Evolutionary conservation across 2,888 invertebrate genomes (phyloP), one percentile per base, ranked within the genome.

Genomic region (Habroteleia sp.): DNA sequence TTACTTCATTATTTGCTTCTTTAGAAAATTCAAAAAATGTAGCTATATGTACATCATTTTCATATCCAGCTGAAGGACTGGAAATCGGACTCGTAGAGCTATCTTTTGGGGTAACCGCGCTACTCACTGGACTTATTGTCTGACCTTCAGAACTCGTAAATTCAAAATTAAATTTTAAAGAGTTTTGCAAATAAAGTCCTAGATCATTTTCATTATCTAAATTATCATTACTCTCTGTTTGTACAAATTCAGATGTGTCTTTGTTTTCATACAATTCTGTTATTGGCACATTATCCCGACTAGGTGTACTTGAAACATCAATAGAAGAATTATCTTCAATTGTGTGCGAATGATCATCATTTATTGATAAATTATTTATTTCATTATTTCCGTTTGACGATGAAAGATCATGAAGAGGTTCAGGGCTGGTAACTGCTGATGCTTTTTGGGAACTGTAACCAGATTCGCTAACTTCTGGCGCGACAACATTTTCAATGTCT

Each of bases 401-500:
- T 5, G 48, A 50, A 23, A 79, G 74, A 33, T 82, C 80, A 2
- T 66, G 56, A 3, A 83, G 78, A 1, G 83, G 82, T 6, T 91
- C 91, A 0, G 92, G 91, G 80, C 91, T 92, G 5, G 91, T 90
- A 1, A 91, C 90, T 0, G 91, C 90, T 0, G 92, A 91, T 1
- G 83, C 84, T 72, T 91, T 90, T 76, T 91, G 91, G 2, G 91
- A 93, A 87, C 93, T 93, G 82, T 93, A 93, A 0, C 93, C 93
- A 0, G 93, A 93, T 82, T 94, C 94, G 83, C 91, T 90, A 80
- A 89, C 89, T 89, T 75, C 91, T 87, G 41, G 90, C 87, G 7
- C 89, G 87, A 81, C 90, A 88, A 31, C 39, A 13, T 76, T 76
- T 60, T 85, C 85, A 1, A 80, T 93, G 76, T 94, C 92, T 0